These are phyloP conservation scores for Toxostoma redivivum DNA, from an alignment of 2,113 vertebrate species.

Conservation along the genomic window DNA sequence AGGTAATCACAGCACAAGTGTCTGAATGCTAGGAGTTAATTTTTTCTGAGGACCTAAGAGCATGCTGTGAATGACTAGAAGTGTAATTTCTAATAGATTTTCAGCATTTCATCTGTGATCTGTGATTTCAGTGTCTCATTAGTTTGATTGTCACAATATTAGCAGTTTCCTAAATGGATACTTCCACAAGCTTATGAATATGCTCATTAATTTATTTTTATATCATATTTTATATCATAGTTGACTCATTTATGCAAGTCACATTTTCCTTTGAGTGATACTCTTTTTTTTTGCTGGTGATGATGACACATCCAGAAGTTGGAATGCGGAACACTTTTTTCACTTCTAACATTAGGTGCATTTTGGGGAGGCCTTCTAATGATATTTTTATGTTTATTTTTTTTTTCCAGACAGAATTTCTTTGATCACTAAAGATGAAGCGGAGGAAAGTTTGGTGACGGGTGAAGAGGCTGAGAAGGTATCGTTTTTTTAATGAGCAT, in stretches of 20 bases:
- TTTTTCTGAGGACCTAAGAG: neutral
- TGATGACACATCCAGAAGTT: constrained; percentile 28
- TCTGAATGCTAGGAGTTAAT: neutral
- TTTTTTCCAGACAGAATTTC: constrained; percentile 80
- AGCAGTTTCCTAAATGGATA: constrained; percentile 51
- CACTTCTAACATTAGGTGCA: neutral
- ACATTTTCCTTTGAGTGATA: neutral
- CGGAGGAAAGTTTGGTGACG: constrained; percentile 79
- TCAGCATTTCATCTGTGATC: constrained; percentile 28
- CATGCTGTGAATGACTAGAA: neutral
- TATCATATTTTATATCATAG: constrained; percentile 23
- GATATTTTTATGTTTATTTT: constrained; percentile 2
- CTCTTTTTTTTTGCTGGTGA: neutral
- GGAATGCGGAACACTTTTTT: neutral
- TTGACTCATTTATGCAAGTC: constrained; percentile 51
- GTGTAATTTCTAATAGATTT: constrained; percentile 20
- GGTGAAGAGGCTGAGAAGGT: constrained; percentile 87
- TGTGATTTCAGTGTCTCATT: constrained; percentile 42
- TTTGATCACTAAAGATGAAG: constrained; percentile 89
- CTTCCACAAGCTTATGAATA: constrained; percentile 54
- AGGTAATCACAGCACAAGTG: neutral
- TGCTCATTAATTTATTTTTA: constrained; percentile 57
- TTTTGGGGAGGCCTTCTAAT: constrained; percentile 11
- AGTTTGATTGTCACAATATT: constrained; percentile 64
- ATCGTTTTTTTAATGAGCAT: neutral